Conservation (phyloP, 2,888 invertebrate species). For the Cataglyphis cursor region DNA sequence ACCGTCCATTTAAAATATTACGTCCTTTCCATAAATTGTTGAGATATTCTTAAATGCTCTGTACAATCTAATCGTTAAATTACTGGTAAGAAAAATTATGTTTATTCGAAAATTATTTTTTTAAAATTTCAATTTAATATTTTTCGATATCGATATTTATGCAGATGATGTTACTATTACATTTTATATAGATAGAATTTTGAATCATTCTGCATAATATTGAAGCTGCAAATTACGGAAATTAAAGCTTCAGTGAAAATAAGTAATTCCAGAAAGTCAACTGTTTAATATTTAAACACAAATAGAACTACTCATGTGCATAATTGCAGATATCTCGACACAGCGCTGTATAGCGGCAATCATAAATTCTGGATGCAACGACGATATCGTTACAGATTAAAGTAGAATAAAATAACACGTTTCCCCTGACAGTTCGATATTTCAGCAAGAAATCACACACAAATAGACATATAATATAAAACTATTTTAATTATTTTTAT, state of each 20-base stretch:
- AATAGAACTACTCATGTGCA: constrained; percentile 29
- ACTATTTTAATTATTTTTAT: constrained; percentile 26
- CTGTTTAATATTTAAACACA: constrained; percentile 49
- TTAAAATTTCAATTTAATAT: constrained; percentile 13
- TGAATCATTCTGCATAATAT: neutral
- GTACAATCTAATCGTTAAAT: neutral
- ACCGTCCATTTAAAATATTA: constrained; percentile 71
- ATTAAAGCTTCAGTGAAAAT: constrained; percentile 25
- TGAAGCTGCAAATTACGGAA: constrained; percentile 20
- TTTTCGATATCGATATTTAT: neutral
- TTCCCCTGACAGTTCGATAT: constrained; percentile 47
- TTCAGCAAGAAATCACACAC: constrained; percentile 20
- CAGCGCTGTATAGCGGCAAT: constrained; percentile 44
- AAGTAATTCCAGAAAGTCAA: constrained; percentile 42
- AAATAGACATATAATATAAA: neutral
- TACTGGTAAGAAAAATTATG: neutral
- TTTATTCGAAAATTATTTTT: neutral
- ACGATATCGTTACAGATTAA: constrained; percentile 61
- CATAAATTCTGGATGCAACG: constrained; percentile 56
- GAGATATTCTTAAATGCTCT: constrained; percentile 24
- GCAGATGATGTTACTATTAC: neutral
- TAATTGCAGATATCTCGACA: constrained; percentile 52
- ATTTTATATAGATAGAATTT: neutral
- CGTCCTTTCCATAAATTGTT: constrained; percentile 29
- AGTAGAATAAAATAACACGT: constrained; percentile 48